Evolutionary conservation across 2,888 invertebrate species (phyloP), one percentile per base, ranked within the genome.

Genomic region (Drosophila infuscata): DNA sequence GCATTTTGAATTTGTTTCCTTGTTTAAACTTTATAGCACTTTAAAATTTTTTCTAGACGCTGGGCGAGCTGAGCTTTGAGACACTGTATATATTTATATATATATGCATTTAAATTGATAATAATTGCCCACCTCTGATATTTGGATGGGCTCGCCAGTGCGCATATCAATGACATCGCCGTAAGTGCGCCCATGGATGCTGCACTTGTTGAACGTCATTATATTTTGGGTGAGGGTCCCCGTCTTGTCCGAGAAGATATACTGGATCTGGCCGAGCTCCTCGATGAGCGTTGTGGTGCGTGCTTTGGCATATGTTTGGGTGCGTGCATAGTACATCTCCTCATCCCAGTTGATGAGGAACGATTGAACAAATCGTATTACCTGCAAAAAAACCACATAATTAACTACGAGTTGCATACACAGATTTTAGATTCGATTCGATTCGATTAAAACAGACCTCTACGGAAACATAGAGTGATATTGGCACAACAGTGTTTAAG

Each of bases 131-230:
- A 97, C 97, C 94, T 98, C 98, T 59, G 95, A 96, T 54, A 98
- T 95, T 92, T 98, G 98, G 76, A 98, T 94, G 63, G 97, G 94
- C 93, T 98, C 98, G 48, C 98, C 98, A 56, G 98, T 97, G 87
- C 95, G 94, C 80, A 96, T 95, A 93, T 99, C 98, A 69, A 97
- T 94, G 67, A 97, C 94, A 93, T 99, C 99, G 29, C 99, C 99
- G 93, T 98, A 99, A 67, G 96, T 95, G 82, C 96, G 95, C 8
- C 98, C 99, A 81, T 96, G 97, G 83, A 99, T 98, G 76, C 99
- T 98, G 93, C 99, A 99, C 94, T 99, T 99, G 94, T 99, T 99
- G 94, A 99, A 99, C 66, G 99, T 98, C 99, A 99, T 99, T 87
- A 99, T 99, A 93, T 99, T 99, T 95, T 99, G 99, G 35, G 99